Evolutionary conservation across 2,888 invertebrate genomes (phyloP).

Genomic region (Mesorhabditis spiculigera): DNA sequence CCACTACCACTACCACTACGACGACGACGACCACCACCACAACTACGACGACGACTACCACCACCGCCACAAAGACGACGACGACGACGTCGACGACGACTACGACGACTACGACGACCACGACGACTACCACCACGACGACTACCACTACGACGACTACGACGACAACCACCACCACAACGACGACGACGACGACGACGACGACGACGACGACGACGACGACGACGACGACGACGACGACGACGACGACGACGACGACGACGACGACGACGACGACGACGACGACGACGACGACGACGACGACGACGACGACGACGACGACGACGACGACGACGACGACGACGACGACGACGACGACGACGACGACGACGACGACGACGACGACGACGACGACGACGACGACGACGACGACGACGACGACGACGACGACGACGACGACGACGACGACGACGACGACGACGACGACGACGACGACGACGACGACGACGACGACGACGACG

Average conservation of each 20-base stretch:
- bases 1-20: background rate
- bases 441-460: conserved; percentile 11
- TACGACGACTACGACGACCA: background rate
- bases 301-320: conserved; percentile 9
- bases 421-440: conserved; percentile 8
- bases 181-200: conserved; percentile 7
- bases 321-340: conserved; percentile 8
- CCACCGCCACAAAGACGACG: background rate
- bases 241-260: conserved; percentile 7
- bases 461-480: conserved; percentile 9
- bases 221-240: conserved; percentile 8
- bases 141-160: background rate
- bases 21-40: background rate
- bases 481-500: conserved; percentile 8
- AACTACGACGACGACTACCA: background rate
- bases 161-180: background rate
- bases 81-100: background rate
- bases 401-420: conserved; percentile 8
- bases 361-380: conserved; percentile 9
- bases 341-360: conserved; percentile 9
- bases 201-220: conserved; percentile 8
- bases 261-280: conserved; percentile 10
- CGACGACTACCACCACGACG: background rate
- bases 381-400: conserved; percentile 8
- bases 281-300: conserved; percentile 8